Base-by-base conservation (phyloP, 2,113 vertebrate species). In the Brienomyrus longianalis region DNA sequence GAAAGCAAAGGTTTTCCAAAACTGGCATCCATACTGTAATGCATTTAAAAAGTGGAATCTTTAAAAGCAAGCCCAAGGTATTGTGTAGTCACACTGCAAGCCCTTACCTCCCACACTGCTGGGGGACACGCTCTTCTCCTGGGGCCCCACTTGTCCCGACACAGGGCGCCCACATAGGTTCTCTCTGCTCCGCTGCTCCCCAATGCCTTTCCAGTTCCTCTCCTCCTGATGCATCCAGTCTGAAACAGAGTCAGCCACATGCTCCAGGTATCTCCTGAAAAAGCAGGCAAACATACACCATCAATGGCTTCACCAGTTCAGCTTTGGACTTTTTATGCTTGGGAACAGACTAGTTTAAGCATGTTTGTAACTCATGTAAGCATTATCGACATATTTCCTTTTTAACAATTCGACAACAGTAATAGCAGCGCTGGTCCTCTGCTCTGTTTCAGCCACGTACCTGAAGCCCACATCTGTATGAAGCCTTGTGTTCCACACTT, bases 401-500 rank as follows among this genome's bases (percentile, higher is more conserved):
- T 59, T 88, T 9, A 45, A 35, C 31, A 88, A 23, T 2, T 10
- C 3, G 17, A 50, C n/a, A 13, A 39, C 31, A 15, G 70, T 77
- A 39, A 77, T 39, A 31, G 35, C 35, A 17, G 70, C 23, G 59
- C 21, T 48, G 9, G 21, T 7, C 5, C 48, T 39, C 43, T 11
- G 35, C 27, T 3, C n/a, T 9, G 3, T 54, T 88, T 35, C 15
- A 2, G 85, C n/a, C 3, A 35, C 4, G 52, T 19, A 85, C 86
- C 98, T 98, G 96, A 99, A 98, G 90, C 96, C 95, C 91, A 98
- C 96, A 51, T 98, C 93, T 11, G 98, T 98, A 92, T 98, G 97
- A 52, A 99, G 94, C 27, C 94, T 93, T 83, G 93, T 83, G 39
- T 96, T 91, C 98, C 98, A 99, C 19, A 92, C 90, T 90, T 98